Base-by-base conservation (phyloP, 2,888 invertebrate species). In the Ichneumoninae sp. region DNA sequence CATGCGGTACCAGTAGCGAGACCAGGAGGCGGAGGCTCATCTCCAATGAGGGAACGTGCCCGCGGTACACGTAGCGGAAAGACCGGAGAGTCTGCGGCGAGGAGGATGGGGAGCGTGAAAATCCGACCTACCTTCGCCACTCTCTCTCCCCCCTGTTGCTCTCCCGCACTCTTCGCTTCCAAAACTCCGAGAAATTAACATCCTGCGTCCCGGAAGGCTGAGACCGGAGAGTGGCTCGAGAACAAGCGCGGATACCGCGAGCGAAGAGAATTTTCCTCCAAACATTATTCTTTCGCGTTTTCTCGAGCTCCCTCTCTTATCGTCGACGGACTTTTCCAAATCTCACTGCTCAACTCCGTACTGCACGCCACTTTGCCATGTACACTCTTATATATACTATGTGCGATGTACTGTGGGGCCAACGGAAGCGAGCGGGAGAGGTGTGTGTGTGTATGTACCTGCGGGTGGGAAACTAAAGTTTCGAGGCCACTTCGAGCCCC, bases 381-480 rank as follows among this genome's bases (percentile, higher is more conserved):
- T 54, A 47, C 57, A 44, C 30, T 54, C 44, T 8, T 54, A 26
- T 69, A 69, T 30, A 60, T 57, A 16, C 57, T 66, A 65, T 68
- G 33, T 54, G 40, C 19, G 22, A 10, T 8, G 6, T 52, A 36
- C 36, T 63, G 52, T 4, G 44, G 19, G 57, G 33, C 19, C 8
- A 57, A 22, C 73, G 50, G 54, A 70, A 80, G 79, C 30, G 52
- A 69, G 50, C 13, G 1, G 22, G 30, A 30, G 30, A 26, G 13
- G 30, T 60, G 16, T 60, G 6, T 66, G n/a, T 69, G 13, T 69
- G 60, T 57, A 30, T 66, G 65, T 57, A 57, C 40, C 65, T 70
- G 47, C 66, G 68, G 44, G 26, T 76, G 52, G 47, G 52, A 73
- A 83, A 81, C 70, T 40, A 80, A 79, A 82, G 78, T 75, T 83